Conservation (phyloP, 37 sponge, comb jelly and placozoan genomes). For the Ianthella basta region DNA sequence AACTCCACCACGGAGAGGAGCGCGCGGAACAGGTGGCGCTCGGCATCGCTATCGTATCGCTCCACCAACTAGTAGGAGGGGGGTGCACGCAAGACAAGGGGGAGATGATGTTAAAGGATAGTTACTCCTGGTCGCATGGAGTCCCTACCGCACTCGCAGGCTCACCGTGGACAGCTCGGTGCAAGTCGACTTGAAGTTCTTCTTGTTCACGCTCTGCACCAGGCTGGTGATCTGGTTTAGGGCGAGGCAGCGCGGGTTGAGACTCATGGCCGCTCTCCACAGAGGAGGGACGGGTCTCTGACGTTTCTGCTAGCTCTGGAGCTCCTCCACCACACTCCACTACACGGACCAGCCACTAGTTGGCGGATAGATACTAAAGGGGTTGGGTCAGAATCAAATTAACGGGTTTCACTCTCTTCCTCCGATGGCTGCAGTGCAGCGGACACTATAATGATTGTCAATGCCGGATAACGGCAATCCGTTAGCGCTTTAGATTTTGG, state of each 20-base stretch:
- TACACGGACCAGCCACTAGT: no score
- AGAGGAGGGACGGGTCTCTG: no score
- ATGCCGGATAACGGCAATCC: no score
- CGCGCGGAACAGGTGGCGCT: conserved; percentile 83
- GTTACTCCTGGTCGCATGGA: not conserved
- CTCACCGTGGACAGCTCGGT: conserved; percentile 77
- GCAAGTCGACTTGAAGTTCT: conserved; percentile 80
- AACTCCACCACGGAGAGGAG: conserved; percentile 87
- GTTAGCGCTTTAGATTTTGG: no score
- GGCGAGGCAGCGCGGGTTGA: conserved; percentile 85
- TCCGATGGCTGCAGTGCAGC: no score
- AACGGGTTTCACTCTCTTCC: no score
- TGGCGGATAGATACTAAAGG: no score
- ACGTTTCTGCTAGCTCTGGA: no score
- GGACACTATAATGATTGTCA: no score
- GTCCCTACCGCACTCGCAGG: not conserved
- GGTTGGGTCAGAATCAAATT: no score
- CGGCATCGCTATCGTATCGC: conserved; percentile 86
- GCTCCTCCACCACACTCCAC: no score
- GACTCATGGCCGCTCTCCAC: conserved; percentile 51
- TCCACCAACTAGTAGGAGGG: conserved; percentile 78
- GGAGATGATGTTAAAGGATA: not conserved
- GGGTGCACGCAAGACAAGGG: not conserved
- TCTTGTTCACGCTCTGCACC: conserved; percentile 83
- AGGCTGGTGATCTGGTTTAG: conserved; percentile 84